Evolutionary conservation across 2,888 invertebrate genomes (phyloP), one percentile per base, ranked within the genome.

Genomic region (Athalia rosae): DNA sequence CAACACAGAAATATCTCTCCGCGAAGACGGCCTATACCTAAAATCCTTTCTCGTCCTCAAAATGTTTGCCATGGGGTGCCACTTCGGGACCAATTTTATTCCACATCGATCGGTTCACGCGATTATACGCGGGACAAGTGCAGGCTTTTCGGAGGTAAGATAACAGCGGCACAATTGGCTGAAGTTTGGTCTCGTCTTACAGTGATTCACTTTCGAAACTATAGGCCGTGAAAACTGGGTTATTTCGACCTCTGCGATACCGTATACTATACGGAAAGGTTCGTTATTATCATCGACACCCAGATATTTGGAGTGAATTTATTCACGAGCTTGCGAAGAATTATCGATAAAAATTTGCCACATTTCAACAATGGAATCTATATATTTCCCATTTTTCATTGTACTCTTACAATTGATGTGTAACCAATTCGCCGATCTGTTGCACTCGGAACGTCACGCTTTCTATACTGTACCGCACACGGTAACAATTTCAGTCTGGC

Each of bases 191-290:
- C 0, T 15, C 13, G n/a, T 74, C 48, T 48, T 9, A 41, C 74
- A 62, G 74, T 61, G 74, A 74, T 74, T 74, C 61, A 74, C 74
- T 74, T 59, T 50, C 4, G 2, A 50, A 74, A 74, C 74, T 74
- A 74, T 74, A 61, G 13, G 61, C 50, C 15, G 28, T 41, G 4
- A 28, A 41, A 7, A 28, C 2, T 28, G 28, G 28, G 28, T 28
- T 28, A 28, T 28, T 28, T 28, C 28, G 28, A 28, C 28, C 28
- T 28, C 28, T 28, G 28, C 28, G 28, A 28, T 28, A 2, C 2
- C 28, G 1, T 28, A 2, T 28, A 28, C 2, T 28, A 2, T 28
- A 28, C 2, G 28, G 28, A 28, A 28, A 28, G 28, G 28, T 28
- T 28, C 28, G 28, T 28, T 28, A 28, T 28, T 28, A 28, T 28